These are phyloP conservation scores for Siniperca knerii DNA, from an alignment of 2,113 vertebrate species.

Conservation along the genomic window DNA sequence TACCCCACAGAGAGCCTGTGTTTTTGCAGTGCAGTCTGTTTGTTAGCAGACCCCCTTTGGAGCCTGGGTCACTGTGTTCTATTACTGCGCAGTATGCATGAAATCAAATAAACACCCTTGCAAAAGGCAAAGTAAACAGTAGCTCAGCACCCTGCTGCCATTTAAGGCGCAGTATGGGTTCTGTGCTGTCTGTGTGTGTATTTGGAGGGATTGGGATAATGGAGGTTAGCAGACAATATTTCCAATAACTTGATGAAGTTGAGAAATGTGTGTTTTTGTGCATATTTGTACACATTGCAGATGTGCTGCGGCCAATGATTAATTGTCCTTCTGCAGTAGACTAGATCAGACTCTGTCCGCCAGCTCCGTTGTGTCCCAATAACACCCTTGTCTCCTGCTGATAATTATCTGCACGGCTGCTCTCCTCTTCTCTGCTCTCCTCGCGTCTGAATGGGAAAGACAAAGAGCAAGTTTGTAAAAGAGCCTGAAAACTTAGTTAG, in stretches of 20 bases:
- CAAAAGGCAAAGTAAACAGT: constrained; percentile 62
- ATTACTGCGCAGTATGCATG: constrained; percentile 71
- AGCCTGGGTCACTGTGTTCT: constrained; percentile 68
- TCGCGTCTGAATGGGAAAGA: constrained; percentile 59
- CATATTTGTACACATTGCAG: constrained; percentile 23
- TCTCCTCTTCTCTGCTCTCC: constrained; percentile 40
- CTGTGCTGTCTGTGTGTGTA: not conserved
- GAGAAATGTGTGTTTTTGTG: not conserved
- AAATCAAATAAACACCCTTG: constrained; percentile 62
- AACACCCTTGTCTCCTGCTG: constrained; percentile 62
- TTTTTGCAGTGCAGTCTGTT: constrained; percentile 45
- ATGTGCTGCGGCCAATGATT: constrained; percentile 53
- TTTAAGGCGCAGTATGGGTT: constrained; percentile 62
- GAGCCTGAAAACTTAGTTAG: constrained; percentile 65
- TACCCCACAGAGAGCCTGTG: constrained; percentile 47
- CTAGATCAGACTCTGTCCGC: constrained; percentile 51
- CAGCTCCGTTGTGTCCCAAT: constrained; percentile 63
- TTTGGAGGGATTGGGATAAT: constrained; percentile 32
- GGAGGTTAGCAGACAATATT: constrained; percentile 26
- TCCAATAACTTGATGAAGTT: constrained; percentile 41
- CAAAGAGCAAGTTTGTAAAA: constrained; percentile 70
- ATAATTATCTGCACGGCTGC: constrained; percentile 78
- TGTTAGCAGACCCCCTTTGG: constrained; percentile 73
- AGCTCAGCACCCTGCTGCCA: constrained; percentile 62
- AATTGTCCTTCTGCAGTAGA: constrained; percentile 53